Conservation (phyloP, 2,797 vertebrate species). For the Acestrorhynchus altus region DNA sequence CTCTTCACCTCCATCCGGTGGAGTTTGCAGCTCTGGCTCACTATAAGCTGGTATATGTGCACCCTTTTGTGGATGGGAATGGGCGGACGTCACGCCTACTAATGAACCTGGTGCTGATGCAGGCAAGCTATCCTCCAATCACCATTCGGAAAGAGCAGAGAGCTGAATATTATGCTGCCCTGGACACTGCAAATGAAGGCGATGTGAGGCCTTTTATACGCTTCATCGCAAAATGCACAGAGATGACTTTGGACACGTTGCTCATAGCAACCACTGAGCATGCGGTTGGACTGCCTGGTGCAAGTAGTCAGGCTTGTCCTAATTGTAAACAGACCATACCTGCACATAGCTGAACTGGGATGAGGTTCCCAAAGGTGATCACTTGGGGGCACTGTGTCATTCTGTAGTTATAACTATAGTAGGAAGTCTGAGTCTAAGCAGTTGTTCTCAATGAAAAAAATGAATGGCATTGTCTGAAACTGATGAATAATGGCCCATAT, state of each 20-base stretch:
- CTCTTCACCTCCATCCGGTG: conserved; percentile 90
- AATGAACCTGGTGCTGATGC: conserved; percentile 97
- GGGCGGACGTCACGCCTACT: conserved; percentile 92
- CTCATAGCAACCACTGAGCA: conserved; percentile 92
- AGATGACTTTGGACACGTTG: conserved; percentile 93
- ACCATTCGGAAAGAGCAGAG: conserved; percentile 95
- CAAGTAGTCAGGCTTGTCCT: conserved; percentile 71
- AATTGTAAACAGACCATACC: conserved; percentile 88
- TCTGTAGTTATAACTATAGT: too few relatives aligned
- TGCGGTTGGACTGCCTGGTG: conserved; percentile 88
- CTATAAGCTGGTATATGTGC: conserved; percentile 96
- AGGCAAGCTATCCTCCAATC: conserved; percentile 93
- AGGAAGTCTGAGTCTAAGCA: too few relatives aligned
- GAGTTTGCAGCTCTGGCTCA: conserved; percentile 93
- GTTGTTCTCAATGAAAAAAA: too few relatives aligned
- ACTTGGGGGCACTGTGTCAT: neutral
- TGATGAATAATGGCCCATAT: too few relatives aligned
- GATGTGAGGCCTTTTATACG: conserved; percentile 96
- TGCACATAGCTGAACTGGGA: conserved; percentile 78
- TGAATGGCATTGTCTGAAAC: too few relatives aligned
- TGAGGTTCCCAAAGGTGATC: neutral
- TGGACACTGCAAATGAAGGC: conserved; percentile 94
- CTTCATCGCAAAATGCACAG: conserved; percentile 94
- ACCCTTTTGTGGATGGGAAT: conserved; percentile 94
- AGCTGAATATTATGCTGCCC: conserved; percentile 87